These are phyloP conservation scores for Drosophila birchii DNA, from an alignment of 2,888 invertebrate genomes.

Conservation along the genomic window DNA sequence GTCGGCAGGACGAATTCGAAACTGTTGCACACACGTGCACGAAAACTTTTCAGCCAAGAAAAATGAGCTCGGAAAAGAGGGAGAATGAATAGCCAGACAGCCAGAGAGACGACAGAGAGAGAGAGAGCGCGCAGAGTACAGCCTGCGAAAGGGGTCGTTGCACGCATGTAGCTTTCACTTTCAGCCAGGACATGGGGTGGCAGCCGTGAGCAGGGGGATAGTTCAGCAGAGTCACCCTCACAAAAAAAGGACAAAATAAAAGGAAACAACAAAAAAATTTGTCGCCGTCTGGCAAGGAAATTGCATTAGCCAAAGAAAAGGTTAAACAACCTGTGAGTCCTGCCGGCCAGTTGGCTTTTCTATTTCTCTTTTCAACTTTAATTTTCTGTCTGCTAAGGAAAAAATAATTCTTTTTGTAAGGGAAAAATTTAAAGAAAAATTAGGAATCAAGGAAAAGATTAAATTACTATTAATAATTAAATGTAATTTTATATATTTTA, in stretches of 20 bases:
- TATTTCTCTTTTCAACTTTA: slow-evolving; percentile 44
- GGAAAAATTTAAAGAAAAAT: neutral
- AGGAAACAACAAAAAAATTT: slow-evolving; percentile 14
- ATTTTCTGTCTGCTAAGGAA: slow-evolving; percentile 50
- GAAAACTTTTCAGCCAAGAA: slow-evolving; percentile 38
- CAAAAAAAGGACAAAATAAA: slow-evolving; percentile 14
- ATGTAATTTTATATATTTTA: neutral
- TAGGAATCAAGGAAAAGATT: neutral
- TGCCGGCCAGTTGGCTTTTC: slow-evolving; percentile 20
- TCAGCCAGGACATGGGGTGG: slow-evolving; percentile 27
- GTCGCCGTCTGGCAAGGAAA: slow-evolving; percentile 74
- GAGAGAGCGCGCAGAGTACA: slow-evolving; percentile 18
- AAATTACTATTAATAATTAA: neutral
- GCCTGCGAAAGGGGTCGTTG: slow-evolving; percentile 72
- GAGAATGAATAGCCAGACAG: slow-evolving; percentile 68
- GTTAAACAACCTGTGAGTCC: slow-evolving; percentile 43
- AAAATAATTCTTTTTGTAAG: neutral
- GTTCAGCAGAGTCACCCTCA: slow-evolving; percentile 52
- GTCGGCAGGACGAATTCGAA: slow-evolving; percentile 43
- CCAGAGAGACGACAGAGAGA: slow-evolving; percentile 14
- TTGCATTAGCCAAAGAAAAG: slow-evolving; percentile 70
- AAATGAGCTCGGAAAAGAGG: slow-evolving; percentile 56
- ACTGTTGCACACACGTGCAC: slow-evolving; percentile 70
- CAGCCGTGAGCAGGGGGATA: slow-evolving; percentile 22
- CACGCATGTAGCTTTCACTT: slow-evolving; percentile 72